Evolutionary conservation across 2,888 invertebrate genomes (phyloP).

Genomic region (Cremastinae sp.): DNA sequence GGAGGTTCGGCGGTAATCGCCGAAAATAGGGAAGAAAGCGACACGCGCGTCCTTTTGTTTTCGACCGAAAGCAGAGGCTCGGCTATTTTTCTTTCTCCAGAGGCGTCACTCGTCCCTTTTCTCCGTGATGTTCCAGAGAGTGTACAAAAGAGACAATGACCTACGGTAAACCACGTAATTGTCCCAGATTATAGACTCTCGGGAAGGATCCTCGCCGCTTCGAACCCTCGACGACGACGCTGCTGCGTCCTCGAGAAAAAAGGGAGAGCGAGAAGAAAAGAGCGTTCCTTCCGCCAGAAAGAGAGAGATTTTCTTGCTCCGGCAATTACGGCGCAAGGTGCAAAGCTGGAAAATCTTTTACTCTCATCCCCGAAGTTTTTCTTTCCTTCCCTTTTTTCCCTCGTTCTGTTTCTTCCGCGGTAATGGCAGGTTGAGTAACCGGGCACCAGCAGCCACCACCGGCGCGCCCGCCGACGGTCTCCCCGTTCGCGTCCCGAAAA

Average conservation of each 20-base stretch:
- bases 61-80: background rate
- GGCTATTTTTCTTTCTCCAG: conserved; percentile 27
- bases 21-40: background rate
- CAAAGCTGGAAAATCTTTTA: conserved; percentile 74
- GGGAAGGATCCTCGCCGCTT: conserved; percentile 42
- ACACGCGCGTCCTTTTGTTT: conserved; percentile 35
- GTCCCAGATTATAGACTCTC: conserved; percentile 73
- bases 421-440: conserved; percentile 70
- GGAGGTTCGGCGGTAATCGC: background rate
- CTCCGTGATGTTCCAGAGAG: conserved; percentile 25
- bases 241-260: conserved; percentile 22
- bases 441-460: conserved; percentile 20
- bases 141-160: conserved; percentile 36
- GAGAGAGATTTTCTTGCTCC: conserved; percentile 53
- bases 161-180: conserved; percentile 68
- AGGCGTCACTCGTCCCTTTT: conserved; percentile 17
- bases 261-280: background rate
- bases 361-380: conserved; percentile 18
- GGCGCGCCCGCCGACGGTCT: background rate
- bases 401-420: conserved; percentile 59
- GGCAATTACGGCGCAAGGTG: conserved; percentile 76
- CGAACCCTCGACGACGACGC: conserved; percentile 14
- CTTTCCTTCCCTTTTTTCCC: conserved; percentile 42
- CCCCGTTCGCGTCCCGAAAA: conserved; percentile 26
- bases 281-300: conserved; percentile 31